Conservation (phyloP, 1,140 invertebrate species). For the Formica selysi region DNA sequence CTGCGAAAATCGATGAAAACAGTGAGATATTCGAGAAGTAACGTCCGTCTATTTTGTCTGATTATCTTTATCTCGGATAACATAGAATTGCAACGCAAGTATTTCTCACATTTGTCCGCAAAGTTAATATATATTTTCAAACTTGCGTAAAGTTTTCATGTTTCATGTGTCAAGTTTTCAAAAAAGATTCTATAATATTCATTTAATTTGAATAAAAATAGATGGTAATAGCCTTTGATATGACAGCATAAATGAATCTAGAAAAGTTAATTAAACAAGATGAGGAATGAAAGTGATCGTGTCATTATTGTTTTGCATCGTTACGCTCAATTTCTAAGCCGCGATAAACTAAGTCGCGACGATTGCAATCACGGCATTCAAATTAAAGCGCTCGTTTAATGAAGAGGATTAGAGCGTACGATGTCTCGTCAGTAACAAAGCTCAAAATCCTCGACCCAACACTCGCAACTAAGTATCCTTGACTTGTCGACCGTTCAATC, state of each 20-base stretch:
- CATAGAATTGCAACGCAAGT: not conserved
- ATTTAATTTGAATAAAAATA: not conserved
- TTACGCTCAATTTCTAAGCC: constrained; percentile 9
- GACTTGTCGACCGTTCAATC: constrained; percentile 69
- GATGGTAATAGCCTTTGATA: not conserved
- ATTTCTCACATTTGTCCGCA: not conserved
- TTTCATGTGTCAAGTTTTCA: too few species aligned
- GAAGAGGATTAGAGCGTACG: constrained; percentile 62
- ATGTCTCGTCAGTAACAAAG: constrained; percentile 50
- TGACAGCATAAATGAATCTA: not conserved
- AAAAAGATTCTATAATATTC: not conserved
- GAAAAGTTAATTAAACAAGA: constrained; percentile 11
- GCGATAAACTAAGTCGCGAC: constrained; percentile 14
- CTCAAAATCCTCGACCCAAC: constrained; percentile 66
- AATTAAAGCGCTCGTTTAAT: constrained; percentile 59
- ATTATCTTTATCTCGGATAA: not conserved
- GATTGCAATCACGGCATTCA: constrained; percentile 35
- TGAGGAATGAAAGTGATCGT: not conserved
- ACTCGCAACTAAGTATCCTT: constrained; percentile 66
- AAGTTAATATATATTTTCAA: not conserved
- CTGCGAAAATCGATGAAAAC: constrained; percentile 52
- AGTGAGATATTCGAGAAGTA: constrained; percentile 32
- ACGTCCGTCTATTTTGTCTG: not conserved
- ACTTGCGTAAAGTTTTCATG: not conserved
- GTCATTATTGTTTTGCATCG: constrained; percentile 12